These are phyloP conservation scores for Bubo blakistoni DNA, from an alignment of 2,113 vertebrate species.

Conservation along the genomic window DNA sequence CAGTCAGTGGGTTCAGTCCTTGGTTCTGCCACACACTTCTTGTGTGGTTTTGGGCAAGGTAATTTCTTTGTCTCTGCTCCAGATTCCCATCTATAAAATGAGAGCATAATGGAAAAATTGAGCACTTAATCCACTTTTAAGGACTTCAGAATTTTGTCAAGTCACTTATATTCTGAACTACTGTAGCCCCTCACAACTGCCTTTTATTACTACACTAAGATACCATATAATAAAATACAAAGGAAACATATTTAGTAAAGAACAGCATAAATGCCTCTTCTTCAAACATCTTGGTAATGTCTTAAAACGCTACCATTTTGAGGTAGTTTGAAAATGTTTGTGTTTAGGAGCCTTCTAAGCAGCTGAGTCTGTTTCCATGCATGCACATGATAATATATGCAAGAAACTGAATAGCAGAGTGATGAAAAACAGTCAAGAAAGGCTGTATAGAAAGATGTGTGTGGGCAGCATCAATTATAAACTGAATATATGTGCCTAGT, in stretches of 20 bases:
- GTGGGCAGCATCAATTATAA: slow-evolving; percentile 37
- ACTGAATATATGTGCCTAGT: slow-evolving; percentile 6
- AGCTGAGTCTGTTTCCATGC: not conserved
- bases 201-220: not conserved
- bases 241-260: not conserved
- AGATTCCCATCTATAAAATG: not conserved
- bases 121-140: not conserved
- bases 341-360: not conserved
- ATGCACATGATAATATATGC: not conserved
- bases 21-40: not conserved
- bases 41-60: not conserved
- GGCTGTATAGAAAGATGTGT: slow-evolving; percentile 22
- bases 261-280: not conserved
- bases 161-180: not conserved
- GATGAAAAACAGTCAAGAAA: slow-evolving; percentile 9
- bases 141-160: not conserved
- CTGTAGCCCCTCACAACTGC: not conserved
- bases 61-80: not conserved
- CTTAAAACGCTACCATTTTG: not conserved
- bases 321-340: not conserved
- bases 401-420: slow-evolving; percentile 7
- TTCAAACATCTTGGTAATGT: not conserved
- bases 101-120: not conserved
- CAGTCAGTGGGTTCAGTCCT: not conserved
- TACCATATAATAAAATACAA: not conserved